Evolutionary conservation across 2,797 vertebrate genomes (phyloP).

Genomic region (Pipistrellus pygmaeus): DNA sequence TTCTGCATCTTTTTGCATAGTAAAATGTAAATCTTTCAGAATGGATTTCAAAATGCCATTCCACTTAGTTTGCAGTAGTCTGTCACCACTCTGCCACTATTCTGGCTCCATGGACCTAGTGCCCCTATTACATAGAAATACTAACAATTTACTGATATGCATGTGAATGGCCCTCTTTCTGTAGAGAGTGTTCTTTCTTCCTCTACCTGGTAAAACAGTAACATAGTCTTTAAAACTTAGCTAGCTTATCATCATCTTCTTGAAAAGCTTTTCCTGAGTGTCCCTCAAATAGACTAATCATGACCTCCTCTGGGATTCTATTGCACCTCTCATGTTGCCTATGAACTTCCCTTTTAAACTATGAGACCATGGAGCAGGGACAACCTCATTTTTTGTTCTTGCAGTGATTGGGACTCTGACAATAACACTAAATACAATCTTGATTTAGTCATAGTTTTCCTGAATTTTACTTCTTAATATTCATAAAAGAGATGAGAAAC

Average conservation of each 20-base stretch:
- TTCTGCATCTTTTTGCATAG: not conserved
- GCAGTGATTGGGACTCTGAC: not conserved
- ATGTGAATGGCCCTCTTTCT: not conserved
- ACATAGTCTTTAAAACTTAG: not conserved
- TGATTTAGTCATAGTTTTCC: not conserved
- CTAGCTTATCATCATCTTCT: not conserved
- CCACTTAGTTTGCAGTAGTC: not conserved
- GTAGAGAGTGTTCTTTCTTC: not conserved
- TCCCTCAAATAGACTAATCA: not conserved
- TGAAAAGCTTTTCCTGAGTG: not conserved
- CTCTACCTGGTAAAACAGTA: not conserved
- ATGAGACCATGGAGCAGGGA: not conserved
- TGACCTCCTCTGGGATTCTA: not conserved
- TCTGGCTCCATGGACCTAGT: not conserved
- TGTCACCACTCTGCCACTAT: not conserved
- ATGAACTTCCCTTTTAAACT: not conserved
- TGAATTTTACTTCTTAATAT: conserved; percentile 22
- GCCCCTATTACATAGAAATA: not conserved
- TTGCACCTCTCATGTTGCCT: not conserved
- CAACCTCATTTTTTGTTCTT: not conserved
- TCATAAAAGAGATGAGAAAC: not conserved
- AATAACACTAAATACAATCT: not conserved
- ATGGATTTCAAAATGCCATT: not conserved
- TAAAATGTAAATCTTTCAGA: not conserved
- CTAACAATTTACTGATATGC: not conserved